Evolutionary conservation across 2,797 vertebrate genomes (phyloP), one percentile per base, ranked within the genome.

Genomic region (Australoheros facetus): DNA sequence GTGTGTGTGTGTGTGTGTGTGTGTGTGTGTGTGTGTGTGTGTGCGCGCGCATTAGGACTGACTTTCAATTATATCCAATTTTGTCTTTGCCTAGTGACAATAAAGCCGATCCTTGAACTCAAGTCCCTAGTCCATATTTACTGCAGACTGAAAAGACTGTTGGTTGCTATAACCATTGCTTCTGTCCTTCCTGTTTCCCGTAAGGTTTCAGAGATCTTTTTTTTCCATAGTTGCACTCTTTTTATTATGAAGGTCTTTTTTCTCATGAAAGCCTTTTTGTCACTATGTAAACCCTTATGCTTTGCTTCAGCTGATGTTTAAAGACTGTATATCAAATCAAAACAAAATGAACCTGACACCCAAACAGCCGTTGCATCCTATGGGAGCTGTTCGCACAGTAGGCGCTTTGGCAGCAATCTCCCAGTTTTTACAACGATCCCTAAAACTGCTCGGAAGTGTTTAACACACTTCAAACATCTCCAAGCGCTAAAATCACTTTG

Each of bases 401-500:
- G 77, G 78, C 70, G 78, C 66, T 86, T 82, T 76, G 75, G 76
- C 88, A 82, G 54, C 19, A 83, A 78, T 74, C 48, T 57, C 51
- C 3, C 55, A 51, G 42, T 71, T 91, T 90, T 77, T 59, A 56
- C 60, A 87, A 75, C 77, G 83, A 78, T 58, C 77, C 55, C 10
- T 16, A 81, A 75, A 56, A 69, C 70, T 28, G 59, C 69, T 79
- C 45, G 0, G 39, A 85, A 77, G 71, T 77, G 84, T 79, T 90
- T 58, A 80, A 88, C 84, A 88, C 84, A 76, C 78, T 83, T 85
- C 85, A 55, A 59, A 86, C 80, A 75, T 85, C 80, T 75, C 72
- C 23, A 26, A 39, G 64, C 73, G 56, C 81, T 48, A 28, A 90
- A 80, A 83, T 78, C 82, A 56, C 74, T 80, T 73, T 59, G 82